These are phyloP conservation scores for Morinoia aosen DNA, from an alignment of 2,888 invertebrate genomes.

Conservation along the genomic window DNA sequence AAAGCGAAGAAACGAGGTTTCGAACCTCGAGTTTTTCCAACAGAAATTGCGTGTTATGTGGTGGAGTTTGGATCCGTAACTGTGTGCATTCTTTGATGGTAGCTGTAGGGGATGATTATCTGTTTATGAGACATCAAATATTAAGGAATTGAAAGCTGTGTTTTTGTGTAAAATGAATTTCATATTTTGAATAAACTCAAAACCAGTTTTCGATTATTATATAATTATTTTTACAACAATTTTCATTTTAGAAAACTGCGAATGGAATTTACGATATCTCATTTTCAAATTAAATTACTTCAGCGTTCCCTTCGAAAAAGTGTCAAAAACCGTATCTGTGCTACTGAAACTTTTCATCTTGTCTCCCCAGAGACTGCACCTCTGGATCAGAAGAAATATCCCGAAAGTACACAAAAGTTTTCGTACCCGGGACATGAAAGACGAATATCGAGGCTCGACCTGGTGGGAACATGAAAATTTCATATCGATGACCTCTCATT, in stretches of 20 bases:
- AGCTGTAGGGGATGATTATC: background rate
- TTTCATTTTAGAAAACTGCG: too few species aligned
- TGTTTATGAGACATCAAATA: background rate
- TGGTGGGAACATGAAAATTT: constrained; percentile 13
- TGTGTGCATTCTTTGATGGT: background rate
- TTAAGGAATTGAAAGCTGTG: too few species aligned
- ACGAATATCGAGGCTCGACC: background rate
- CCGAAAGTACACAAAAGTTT: background rate
- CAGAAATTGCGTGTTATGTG: background rate
- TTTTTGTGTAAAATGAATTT: background rate
- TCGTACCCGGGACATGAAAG: background rate
- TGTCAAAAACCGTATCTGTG: too few species aligned
- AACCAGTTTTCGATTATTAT: too few species aligned
- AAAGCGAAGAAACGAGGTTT: background rate
- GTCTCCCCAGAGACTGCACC: background rate
- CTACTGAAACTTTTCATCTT: background rate
- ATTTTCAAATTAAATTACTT: too few species aligned
- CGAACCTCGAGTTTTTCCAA: background rate
- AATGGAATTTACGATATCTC: too few species aligned
- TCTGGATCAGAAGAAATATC: background rate
- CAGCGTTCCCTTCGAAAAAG: too few species aligned
- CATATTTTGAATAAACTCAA: background rate
- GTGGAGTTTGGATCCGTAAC: too few species aligned
- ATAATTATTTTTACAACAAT: too few species aligned
- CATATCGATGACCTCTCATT: constrained; percentile 34